Conservation (phyloP, 2,888 invertebrate genomes). For the Rugalucina vietnamica region DNA sequence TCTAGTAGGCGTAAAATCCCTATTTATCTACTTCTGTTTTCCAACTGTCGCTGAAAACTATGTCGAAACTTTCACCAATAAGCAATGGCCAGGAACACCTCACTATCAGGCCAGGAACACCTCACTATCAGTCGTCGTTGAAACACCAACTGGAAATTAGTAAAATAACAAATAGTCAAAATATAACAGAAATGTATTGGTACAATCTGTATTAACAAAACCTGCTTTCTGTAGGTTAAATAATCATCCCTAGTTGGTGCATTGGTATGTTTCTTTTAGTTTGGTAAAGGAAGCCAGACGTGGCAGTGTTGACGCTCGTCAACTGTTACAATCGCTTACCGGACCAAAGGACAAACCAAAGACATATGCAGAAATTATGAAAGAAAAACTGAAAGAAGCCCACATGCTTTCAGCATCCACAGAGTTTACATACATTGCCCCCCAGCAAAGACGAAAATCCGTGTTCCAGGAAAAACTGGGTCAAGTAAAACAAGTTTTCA, state of each 20-base stretch:
- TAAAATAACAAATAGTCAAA: too few species aligned
- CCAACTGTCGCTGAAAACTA: too few species aligned
- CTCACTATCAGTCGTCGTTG: too few species aligned
- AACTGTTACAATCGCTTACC: slow-evolving; percentile 23
- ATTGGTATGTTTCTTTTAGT: slow-evolving; percentile 18
- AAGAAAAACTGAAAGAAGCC: slow-evolving; percentile 21
- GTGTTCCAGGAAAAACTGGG: slow-evolving; percentile 53
- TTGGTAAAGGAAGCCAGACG: slow-evolving; percentile 47
- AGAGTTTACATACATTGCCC: slow-evolving; percentile 55
- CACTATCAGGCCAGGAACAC: too few species aligned
- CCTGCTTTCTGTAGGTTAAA: background rate
- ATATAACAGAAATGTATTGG: too few species aligned
- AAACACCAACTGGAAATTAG: too few species aligned
- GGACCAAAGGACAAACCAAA: background rate
- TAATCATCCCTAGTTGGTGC: background rate
- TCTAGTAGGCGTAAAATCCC: too few species aligned
- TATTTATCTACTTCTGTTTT: too few species aligned
- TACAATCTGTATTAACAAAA: background rate
- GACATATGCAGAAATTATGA: background rate
- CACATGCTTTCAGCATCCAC: slow-evolving; percentile 54
- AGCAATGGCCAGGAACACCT: too few species aligned
- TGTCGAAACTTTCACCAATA: too few species aligned
- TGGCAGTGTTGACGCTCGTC: slow-evolving; percentile 53
- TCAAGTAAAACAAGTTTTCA: slow-evolving; percentile 45
- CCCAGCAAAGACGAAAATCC: slow-evolving; percentile 46